Conservation (phyloP, 2,797 vertebrate species). For the Chaetodon trifasciatus region DNA sequence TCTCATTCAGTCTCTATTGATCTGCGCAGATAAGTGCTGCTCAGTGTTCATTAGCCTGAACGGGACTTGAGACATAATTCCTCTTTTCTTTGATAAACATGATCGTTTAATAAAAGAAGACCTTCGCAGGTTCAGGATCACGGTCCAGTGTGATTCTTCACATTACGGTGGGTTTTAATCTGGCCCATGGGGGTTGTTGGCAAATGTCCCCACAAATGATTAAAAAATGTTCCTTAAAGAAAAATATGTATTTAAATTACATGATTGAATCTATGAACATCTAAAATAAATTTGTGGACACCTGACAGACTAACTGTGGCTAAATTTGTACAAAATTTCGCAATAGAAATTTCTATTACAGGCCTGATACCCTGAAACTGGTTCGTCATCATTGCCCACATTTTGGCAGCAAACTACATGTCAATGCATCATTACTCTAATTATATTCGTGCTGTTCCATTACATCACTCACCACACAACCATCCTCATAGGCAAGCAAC, state of each 20-base stretch:
- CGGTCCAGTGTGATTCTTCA: background rate
- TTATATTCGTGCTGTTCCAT: slow-evolving; percentile 72
- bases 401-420: slow-evolving; percentile 52
- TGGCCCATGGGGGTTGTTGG: background rate
- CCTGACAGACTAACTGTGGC: no score
- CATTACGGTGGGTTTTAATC: background rate
- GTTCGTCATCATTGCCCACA: slow-evolving; percentile 19
- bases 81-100: slow-evolving; percentile 34
- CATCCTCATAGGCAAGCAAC: slow-evolving; percentile 47
- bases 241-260: background rate
- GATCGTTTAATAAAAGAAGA: slow-evolving; percentile 27
- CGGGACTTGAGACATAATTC: slow-evolving; percentile 18
- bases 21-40: slow-evolving; percentile 63
- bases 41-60: slow-evolving; percentile 45
- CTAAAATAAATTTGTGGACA: background rate
- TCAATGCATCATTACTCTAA: slow-evolving; percentile 71
- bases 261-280: background rate
- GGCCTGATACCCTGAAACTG: slow-evolving; percentile 16
- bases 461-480: slow-evolving; percentile 61
- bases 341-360: slow-evolving; percentile 7
- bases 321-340: background rate
- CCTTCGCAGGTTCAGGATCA: background rate
- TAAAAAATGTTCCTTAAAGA: background rate
- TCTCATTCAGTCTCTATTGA: slow-evolving; percentile 76
- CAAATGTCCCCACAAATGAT: background rate